Base-by-base conservation (phyloP, 23 tunicate species). In the Phallusia fumigata region DNA sequence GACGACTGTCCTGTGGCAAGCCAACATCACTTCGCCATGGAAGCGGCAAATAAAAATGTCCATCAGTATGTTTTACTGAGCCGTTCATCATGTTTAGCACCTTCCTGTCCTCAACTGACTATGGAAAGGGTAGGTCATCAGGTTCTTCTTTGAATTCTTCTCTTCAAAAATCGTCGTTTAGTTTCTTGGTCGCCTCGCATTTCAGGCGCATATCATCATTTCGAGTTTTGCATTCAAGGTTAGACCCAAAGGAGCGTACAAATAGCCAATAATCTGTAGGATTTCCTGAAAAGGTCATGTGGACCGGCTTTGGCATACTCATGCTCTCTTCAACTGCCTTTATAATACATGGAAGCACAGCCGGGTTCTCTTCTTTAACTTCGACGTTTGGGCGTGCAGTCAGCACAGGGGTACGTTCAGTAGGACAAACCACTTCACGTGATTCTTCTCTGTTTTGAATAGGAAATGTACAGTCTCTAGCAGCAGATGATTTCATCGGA, bases 291-390 rank as follows among this genome's bases (percentile, higher is more conserved):
- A 77, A 77, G 28, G 81, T 58, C 69, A 58, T 58, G 69, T 58
- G 69, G 16, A 6, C 69, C 15, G 28, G 69, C 69, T 58, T 58
- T 26, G 81, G 81, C 81, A 77, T 77, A 45, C 58, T 3, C 81
- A 77, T 77, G 58, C 58, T 64, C 58, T 77, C 81, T 32, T 64
- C 81, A 45, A 77, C 81, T 28, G 81, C 81, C 22, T 45, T 77
- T 3, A 77, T 64, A 1, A 45, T 77, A 30, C 81, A 36, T 18
- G 81, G 81, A 19, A 77, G 34, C 21, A 77, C 33, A 58, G 69
- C 69, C 13, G 69, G 28, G 28, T 24, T 58, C 13, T 58, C 69
- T 58, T 58, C 69, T 8, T 58, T 22, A 11, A 58, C 28, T 58
- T 58, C 16, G 3, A 58, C 26, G 16, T 6, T 3, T 24, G 28